phyloP scores from a whole-genome alignment of 2,113 vertebrate genomes.

The Pygoscelis antarcticus region DNA sequence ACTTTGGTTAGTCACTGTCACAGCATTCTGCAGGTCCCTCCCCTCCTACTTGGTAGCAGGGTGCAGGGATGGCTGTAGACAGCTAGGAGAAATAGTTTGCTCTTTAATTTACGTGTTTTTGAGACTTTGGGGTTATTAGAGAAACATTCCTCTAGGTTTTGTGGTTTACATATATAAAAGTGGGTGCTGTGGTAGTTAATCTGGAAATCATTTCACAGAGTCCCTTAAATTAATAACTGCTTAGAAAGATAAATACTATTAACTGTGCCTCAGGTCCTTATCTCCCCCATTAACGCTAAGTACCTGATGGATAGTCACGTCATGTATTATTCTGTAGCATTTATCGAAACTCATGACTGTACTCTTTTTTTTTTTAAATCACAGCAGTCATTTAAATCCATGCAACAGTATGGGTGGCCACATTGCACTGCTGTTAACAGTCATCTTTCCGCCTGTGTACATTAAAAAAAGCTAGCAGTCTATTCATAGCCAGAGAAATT shows the following conservation, averaged over 20 bases:
- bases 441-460: background rate
- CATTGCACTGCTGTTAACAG: background rate
- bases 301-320: background rate
- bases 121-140: background rate
- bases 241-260: background rate
- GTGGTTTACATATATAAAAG: background rate
- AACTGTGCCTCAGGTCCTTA: background rate
- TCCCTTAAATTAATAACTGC: background rate
- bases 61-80: background rate
- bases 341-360: background rate
- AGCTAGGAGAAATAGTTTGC: background rate
- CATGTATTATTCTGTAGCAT: background rate
- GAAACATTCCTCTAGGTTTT: background rate
- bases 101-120: background rate
- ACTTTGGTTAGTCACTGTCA: background rate
- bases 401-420: background rate
- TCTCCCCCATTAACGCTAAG: background rate
- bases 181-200: background rate
- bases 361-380: background rate
- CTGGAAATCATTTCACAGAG: background rate
- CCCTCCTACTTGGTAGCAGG: background rate
- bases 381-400: background rate
- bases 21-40: background rate
- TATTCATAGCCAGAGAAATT: background rate
- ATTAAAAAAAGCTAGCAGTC: background rate